Evolutionary conservation across 1,140 invertebrate species (phyloP), one percentile per base, ranked within the genome.

Genomic region (Pseudachorutes palmiensis): DNA sequence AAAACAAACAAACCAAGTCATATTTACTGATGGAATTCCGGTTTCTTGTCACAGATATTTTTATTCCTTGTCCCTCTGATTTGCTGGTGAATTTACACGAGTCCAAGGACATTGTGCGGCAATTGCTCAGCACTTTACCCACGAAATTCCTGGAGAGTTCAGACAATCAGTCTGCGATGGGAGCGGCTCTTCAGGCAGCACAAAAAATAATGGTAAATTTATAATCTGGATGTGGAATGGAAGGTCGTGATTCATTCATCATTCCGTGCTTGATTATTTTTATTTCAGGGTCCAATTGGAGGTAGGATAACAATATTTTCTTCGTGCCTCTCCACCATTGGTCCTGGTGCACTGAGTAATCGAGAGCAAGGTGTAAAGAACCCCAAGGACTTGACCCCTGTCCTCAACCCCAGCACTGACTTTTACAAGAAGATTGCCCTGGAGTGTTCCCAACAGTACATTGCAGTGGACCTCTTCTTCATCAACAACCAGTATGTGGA

Each of bases 361-460:
- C 83, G 90, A 79, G 94, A 97, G 81, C 89, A 45, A 3, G 45
- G 51, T 28, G 51, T 68, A 28, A 71, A 64, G 55, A 67, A 63
- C 32, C 26, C 67, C 2, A 71, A 71, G 29, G 68, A 74, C 5
- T 26, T 74, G 19, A 85, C 45, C 16, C 24, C 62, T 14, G 64
- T 89, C 51, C 80, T 98, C 62, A 94, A 92, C 79, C 96, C 96
- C 24, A 90, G 90, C 0, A 98, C 91, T 16, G 97, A 99, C 80
- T 99, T 98, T 80, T 99, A 99, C 79, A 99, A 99, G 80, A 88
- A 94, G 66, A 80, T 97, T 41, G 94, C 96, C 5, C 78, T 99
- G 3, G 95, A 99, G 76, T 98, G 94, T 78, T 97, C 92, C 67
- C 91, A 88, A 3, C 92, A 96, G 73, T 97, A 99, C 79, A 88